phyloP scores from a whole-genome alignment of 1,140 invertebrate genomes.

The Holcopasites calliopsidis region DNA sequence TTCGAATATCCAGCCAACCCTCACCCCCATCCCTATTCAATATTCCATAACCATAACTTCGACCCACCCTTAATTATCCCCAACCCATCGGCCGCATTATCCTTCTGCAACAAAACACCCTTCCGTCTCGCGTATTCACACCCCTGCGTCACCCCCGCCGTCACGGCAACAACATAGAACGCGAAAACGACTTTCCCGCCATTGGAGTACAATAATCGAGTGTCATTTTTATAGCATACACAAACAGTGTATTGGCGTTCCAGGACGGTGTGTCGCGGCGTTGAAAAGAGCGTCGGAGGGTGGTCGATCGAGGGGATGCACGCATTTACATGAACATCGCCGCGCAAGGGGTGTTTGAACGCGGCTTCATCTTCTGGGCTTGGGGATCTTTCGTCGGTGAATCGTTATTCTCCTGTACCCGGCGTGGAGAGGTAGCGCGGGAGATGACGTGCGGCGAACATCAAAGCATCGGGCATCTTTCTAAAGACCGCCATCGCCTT shows the following conservation, averaged over 20 bases:
- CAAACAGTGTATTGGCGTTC: background rate
- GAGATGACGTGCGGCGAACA: conserved; percentile 69
- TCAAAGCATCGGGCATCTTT: conserved; percentile 68
- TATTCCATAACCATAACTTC: too few species aligned
- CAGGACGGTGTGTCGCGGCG: conserved; percentile 36
- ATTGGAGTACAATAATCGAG: too few species aligned
- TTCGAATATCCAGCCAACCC: too few species aligned
- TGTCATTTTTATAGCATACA: background rate
- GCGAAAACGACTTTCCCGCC: too few species aligned
- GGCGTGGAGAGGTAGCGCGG: conserved; percentile 46
- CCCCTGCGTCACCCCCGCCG: too few species aligned
- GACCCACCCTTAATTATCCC: too few species aligned
- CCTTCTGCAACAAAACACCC: too few species aligned
- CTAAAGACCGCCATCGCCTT: conserved; percentile 55
- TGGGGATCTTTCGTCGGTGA: conserved; percentile 15
- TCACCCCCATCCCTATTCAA: too few species aligned
- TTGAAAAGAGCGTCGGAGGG: conserved; percentile 2
- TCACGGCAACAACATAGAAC: too few species aligned
- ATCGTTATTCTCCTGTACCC: background rate
- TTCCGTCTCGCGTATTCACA: too few species aligned
- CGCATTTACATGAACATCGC: conserved; percentile 24
- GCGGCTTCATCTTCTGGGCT: conserved; percentile 46
- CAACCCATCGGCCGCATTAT: too few species aligned
- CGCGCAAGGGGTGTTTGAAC: conserved; percentile 11
- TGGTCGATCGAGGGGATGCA: background rate